A percentile compares a stretch with the other conserved stretches of the same genome.
phyloP scores from a whole-genome alignment of 92 coral and sea anemone genomes.

The Ricordea florida region DNA sequence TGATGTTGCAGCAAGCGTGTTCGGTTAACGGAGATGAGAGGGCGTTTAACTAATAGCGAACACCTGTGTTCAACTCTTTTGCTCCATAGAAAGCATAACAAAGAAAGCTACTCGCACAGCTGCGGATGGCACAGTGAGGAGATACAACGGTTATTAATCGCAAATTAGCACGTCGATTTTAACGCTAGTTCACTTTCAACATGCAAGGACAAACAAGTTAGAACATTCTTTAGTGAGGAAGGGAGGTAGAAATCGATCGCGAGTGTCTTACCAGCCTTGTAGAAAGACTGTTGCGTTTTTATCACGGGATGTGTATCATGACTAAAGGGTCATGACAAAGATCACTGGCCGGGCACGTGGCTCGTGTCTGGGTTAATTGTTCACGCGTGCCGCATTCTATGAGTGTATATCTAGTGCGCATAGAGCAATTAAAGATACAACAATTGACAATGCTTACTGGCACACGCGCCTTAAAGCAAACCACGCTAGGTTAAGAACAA shows the following conservation, averaged over 20 bases:
- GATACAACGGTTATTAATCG: constrained; percentile 36
- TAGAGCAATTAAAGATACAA: constrained; percentile 77
- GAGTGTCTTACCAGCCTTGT: too few relatives aligned
- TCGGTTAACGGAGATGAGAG: constrained; percentile 17
- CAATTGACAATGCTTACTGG: constrained; percentile 67
- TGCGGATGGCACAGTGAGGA: constrained; percentile 15
- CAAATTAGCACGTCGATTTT: background rate
- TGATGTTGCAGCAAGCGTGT: constrained; percentile 30
- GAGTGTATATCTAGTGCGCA: constrained; percentile 69
- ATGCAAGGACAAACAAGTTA: too few relatives aligned
- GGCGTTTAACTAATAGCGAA: constrained; percentile 26
- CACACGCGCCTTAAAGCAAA: constrained; percentile 80
- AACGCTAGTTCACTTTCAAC: background rate
- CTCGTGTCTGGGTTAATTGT: constrained; percentile 59
- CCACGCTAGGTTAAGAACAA: constrained; percentile 83
- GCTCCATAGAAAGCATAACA: constrained; percentile 43
- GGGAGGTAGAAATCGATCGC: too few relatives aligned
- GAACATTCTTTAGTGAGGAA: too few relatives aligned
- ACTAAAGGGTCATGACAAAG: constrained; percentile 21
- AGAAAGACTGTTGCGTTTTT: background rate
- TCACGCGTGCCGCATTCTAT: constrained; percentile 81
- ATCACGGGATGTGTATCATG: constrained; percentile 8
- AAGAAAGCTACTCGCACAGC: constrained; percentile 30
- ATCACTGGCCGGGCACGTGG: constrained; percentile 85
- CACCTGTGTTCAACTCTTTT: constrained; percentile 39